These are phyloP conservation scores for Eretmochelys imbricata DNA, from an alignment of 2,113 vertebrate species.

Conservation along the genomic window DNA sequence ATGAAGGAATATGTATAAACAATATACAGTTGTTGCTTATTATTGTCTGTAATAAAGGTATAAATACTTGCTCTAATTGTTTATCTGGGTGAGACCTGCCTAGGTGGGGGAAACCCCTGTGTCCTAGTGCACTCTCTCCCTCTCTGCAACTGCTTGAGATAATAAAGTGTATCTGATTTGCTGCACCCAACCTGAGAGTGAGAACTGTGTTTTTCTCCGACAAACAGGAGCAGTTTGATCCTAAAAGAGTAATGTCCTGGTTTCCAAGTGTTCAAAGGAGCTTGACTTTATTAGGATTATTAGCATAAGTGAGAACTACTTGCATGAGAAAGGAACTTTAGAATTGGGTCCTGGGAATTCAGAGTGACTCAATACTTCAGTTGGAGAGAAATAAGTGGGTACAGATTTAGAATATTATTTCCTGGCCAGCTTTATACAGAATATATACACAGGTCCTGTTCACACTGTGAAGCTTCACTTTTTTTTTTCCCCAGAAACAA, in stretches of 20 bases:
- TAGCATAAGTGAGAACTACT: neutral
- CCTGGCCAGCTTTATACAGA: constrained; percentile 63
- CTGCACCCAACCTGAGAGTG: too few species aligned
- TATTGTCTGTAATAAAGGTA: too few species aligned
- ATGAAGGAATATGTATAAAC: too few species aligned
- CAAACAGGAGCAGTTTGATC: constrained; percentile 11
- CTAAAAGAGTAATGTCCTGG: neutral
- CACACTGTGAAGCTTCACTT: constrained; percentile 9
- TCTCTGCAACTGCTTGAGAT: too few species aligned
- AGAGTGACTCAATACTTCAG: constrained; percentile 69
- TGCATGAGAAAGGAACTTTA: constrained; percentile 10
- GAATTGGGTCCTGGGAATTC: constrained; percentile 35
- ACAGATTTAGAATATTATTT: constrained; percentile 58
- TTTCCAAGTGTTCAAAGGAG: too few species aligned
- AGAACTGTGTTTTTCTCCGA: too few species aligned
- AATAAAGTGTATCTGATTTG: too few species aligned
- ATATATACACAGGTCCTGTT: constrained; percentile 64
- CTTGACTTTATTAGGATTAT: constrained; percentile 43
- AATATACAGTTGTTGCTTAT: too few species aligned
- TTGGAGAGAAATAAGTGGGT: constrained; percentile 70
- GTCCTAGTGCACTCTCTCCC: too few species aligned
- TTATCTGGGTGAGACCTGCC: too few species aligned
- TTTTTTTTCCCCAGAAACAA: constrained; percentile 25
- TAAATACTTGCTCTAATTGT: too few species aligned
- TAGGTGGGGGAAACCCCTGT: too few species aligned